phyloP scores from a whole-genome alignment of 2,888 invertebrate genomes.

The Fissipunctia ypsillon region DNA sequence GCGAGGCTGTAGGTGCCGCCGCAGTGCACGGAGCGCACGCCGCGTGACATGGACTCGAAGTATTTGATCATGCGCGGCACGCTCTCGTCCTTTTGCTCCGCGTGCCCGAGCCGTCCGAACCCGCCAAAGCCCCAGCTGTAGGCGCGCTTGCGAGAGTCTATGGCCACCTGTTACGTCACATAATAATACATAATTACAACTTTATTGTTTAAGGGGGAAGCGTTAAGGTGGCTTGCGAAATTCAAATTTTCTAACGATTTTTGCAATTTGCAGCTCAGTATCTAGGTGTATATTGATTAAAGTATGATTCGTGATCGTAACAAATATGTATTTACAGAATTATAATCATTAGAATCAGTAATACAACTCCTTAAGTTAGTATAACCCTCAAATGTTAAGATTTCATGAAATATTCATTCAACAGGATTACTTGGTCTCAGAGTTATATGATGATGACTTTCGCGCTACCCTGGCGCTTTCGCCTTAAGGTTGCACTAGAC shows the following conservation, averaged over 20 bases:
- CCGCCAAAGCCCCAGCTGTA: conserved; percentile 99
- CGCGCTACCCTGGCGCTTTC: no score
- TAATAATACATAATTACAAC: neutral
- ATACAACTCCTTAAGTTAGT: no score
- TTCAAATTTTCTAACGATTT: neutral
- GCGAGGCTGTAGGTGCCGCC: conserved; percentile 97
- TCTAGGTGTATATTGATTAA: no score
- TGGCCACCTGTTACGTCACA: conserved; percentile 91
- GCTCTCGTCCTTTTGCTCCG: conserved; percentile 97
- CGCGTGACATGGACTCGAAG: conserved; percentile 96
- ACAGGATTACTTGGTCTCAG: no score
- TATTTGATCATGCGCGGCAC: conserved; percentile 96
- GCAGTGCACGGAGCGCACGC: conserved; percentile 95
- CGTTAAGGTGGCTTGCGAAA: no score
- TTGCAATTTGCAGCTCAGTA: neutral
- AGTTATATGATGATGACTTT: no score
- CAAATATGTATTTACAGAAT: no score
- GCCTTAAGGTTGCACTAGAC: no score
- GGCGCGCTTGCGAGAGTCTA: conserved; percentile 96
- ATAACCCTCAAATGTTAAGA: no score
- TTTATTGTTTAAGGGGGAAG: neutral
- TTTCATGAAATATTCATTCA: no score
- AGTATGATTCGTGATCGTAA: no score
- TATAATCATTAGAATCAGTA: no score
- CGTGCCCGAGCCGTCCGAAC: conserved; percentile 97